These are phyloP conservation scores for Cheilosia grossa DNA, from an alignment of 2,888 invertebrate species.

Conservation along the genomic window DNA sequence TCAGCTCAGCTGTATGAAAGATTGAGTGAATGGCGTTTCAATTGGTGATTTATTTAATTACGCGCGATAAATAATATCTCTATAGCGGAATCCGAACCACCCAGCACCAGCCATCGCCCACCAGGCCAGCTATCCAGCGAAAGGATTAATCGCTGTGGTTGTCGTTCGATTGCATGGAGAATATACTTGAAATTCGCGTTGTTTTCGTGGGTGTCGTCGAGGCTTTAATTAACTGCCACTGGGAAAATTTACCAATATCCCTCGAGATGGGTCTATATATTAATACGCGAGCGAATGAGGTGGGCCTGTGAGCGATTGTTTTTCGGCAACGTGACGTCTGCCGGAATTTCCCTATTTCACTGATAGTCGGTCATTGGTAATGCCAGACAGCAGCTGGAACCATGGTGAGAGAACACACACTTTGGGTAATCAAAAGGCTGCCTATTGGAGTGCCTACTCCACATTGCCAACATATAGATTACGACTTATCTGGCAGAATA, in stretches of 20 bases:
- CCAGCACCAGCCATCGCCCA: neutral
- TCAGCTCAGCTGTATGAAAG: conserved; percentile 25
- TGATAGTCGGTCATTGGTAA: conserved; percentile 47
- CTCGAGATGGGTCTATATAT: neutral
- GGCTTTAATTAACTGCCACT: conserved; percentile 40
- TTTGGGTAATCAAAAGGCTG: conserved; percentile 26
- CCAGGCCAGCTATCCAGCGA: neutral
- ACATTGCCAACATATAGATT: neutral
- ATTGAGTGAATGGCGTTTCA: conserved; percentile 56
- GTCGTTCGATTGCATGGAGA: conserved; percentile 1
- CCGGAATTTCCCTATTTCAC: conserved; percentile 44
- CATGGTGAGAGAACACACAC: conserved; percentile 13
- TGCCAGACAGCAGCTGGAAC: conserved; percentile 43
- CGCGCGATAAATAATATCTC: conserved; percentile 22
- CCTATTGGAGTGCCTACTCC: conserved; percentile 1
- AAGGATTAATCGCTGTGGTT: conserved; percentile 45
- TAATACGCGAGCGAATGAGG: neutral
- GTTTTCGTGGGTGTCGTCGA: conserved; percentile 24
- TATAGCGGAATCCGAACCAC: neutral
- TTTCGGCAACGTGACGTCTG: conserved; percentile 37
- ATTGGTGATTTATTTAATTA: conserved; percentile 61
- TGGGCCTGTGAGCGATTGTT: conserved; percentile 22
- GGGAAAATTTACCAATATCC: conserved; percentile 47
- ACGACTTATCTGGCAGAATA: conserved; percentile 34
- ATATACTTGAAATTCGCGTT: conserved; percentile 9